Conservation (phyloP, 2,797 vertebrate genomes). For the Triplophysa yarkandensis region DNA sequence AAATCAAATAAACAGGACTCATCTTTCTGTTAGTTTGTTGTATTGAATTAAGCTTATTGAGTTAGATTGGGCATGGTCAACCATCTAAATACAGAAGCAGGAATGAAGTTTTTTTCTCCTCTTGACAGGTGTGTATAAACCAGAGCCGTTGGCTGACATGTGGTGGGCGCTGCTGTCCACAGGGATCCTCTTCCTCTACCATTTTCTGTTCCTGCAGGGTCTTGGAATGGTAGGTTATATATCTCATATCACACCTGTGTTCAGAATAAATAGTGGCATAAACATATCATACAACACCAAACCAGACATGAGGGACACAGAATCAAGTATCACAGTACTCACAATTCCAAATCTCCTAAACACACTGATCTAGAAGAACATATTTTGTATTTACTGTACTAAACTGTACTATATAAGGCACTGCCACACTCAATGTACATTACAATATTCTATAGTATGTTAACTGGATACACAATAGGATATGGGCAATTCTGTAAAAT, state of each 20-base stretch:
- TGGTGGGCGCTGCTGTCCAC: constrained; percentile 94
- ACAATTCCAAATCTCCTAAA: too few species aligned
- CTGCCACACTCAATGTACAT: too few species aligned
- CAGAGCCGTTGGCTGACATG: constrained; percentile 91
- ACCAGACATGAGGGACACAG: too few species aligned
- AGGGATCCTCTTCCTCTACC: constrained; percentile 96
- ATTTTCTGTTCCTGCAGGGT: constrained; percentile 90
- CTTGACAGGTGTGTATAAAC: constrained; percentile 88
- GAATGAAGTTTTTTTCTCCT: constrained; percentile 25
- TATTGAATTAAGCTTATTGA: not conserved
- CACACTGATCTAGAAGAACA: too few species aligned
- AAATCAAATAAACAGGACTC: not conserved
- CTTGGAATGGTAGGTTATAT: constrained; percentile 88
- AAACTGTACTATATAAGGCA: too few species aligned
- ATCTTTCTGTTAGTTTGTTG: not conserved
- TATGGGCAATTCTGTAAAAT: too few species aligned
- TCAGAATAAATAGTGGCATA: not conserved
- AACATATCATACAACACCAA: too few species aligned
- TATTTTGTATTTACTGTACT: too few species aligned
- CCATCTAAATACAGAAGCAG: not conserved
- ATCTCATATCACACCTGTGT: constrained; percentile 44
- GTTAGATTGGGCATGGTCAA: not conserved
- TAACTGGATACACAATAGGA: too few species aligned
- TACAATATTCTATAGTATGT: too few species aligned
- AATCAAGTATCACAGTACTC: too few species aligned